phyloP scores from a whole-genome alignment of 2,797 vertebrate species.

The Sebastes cheni region DNA sequence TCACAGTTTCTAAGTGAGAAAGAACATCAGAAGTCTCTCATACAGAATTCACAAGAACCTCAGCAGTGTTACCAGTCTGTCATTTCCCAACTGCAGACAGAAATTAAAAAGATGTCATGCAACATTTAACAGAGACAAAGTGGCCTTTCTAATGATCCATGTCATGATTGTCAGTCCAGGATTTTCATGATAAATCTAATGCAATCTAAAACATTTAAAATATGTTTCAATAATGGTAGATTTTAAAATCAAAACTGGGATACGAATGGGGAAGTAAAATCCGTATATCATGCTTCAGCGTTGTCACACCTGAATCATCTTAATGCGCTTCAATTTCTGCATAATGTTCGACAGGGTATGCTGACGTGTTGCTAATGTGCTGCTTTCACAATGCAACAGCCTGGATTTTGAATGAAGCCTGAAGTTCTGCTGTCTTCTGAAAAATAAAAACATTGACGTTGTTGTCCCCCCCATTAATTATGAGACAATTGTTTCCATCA shows the following conservation, averaged over 20 bases:
- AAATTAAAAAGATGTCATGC: background rate
- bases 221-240: background rate
- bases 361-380: background rate
- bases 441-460: too few species aligned
- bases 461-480: background rate
- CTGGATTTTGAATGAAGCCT: background rate
- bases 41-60: slow-evolving; percentile 28
- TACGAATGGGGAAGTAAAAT: background rate
- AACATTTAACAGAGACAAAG: background rate
- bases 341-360: background rate
- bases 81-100: background rate
- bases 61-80: background rate
- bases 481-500: background rate
- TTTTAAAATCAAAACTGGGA: background rate
- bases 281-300: background rate
- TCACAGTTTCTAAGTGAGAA: slow-evolving; percentile 39
- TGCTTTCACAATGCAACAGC: background rate
- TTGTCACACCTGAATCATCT: background rate
- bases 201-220: background rate
- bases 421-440: too few species aligned
- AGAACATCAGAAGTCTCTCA: slow-evolving; percentile 34
- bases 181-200: background rate
- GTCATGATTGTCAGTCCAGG: background rate
- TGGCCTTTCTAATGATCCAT: background rate
- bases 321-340: background rate